Evolutionary conservation across 1,140 invertebrate species (phyloP), one percentile per base, ranked within the genome.

Genomic region (Daktulosphaira vitifoliae): DNA sequence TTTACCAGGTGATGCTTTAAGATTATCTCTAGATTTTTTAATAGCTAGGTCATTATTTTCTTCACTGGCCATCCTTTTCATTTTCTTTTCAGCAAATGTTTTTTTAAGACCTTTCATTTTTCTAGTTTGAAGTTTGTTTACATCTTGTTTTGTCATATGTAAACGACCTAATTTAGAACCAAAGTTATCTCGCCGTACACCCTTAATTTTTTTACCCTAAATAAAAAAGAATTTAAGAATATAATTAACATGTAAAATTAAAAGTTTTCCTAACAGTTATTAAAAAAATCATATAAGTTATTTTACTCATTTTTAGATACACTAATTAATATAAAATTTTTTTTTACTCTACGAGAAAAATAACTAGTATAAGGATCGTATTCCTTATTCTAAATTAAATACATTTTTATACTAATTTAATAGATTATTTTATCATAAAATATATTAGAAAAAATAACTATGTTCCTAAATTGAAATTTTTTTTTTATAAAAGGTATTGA

Each of bases 91-190:
- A 2, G 42, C 56, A 22, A 15, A 62, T n/a, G 84, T 82, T 72
- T 88, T 91, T 69, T 84, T 86, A 15, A 97, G 77, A 48, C 89
- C 94, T 77, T 96, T 96, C 82, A 97, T 88, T 76, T 96, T 96
- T 65, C 92, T 82, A 15, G 90, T 93, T 75, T 96, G 92, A 68
- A 99, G 79, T 69, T 82, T 87, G 22, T 81, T 78, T 15, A 96
- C 81, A 72, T 95, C 85, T 73, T 98, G 95, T 74, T 84, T 84
- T 53, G 89, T 87, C 79, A 99, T 82, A 76, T 99, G 96, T 65
- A 99, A 84, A 64, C 91, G 84, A 53, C 93, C 96, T 71, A 92
- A 79, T 71, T 87, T 92, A 7, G 87, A 87, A 66, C 95, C 94
- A 74, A 99, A 86, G 9, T 78, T 81, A 80, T 98, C 90, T 42